A percentile compares a stretch with the other conserved stretches of the same genome.
Evolutionary conservation across 2,888 invertebrate species (phyloP).

Genomic region (Andrena bicolor): DNA sequence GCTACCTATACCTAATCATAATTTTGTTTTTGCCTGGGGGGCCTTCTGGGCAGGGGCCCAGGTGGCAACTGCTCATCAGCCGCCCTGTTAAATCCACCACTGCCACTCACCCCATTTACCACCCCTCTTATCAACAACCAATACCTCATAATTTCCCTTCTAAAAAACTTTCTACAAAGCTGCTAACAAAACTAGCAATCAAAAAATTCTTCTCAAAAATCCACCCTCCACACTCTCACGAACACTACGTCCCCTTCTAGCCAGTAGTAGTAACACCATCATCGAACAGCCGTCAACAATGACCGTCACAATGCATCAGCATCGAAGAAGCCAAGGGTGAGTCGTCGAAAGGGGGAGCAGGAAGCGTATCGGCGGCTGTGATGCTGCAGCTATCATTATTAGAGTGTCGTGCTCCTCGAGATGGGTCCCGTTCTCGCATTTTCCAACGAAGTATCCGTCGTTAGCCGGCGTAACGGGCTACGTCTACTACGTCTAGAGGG

Average conservation of each 20-base stretch:
- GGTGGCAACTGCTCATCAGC: no score
- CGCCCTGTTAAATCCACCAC: no score
- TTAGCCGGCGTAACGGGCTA: constrained; percentile 43
- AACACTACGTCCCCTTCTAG: no score
- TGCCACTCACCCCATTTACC: not conserved
- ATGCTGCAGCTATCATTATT: constrained; percentile 36
- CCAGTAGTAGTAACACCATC: no score
- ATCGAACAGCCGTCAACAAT: no score
- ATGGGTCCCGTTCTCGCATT: constrained; percentile 30
- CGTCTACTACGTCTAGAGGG: constrained; percentile 37
- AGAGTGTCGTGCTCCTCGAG: constrained; percentile 14
- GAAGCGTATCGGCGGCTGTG: constrained; percentile 19
- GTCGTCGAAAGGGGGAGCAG: not conserved
- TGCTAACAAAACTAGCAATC: no score
- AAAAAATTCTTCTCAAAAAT: no score
- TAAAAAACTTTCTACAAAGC: not conserved
- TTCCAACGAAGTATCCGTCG: constrained; percentile 49
- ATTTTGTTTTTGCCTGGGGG: no score
- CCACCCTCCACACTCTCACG: no score
- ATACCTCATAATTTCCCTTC: not conserved
- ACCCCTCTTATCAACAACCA: not conserved
- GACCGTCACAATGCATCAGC: no score
- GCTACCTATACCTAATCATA: no score
- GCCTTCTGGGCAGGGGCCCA: no score
- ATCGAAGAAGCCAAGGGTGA: not conserved